These are phyloP conservation scores for Prietella phreatophila DNA, from an alignment of 2,113 vertebrate species.

Conservation along the genomic window DNA sequence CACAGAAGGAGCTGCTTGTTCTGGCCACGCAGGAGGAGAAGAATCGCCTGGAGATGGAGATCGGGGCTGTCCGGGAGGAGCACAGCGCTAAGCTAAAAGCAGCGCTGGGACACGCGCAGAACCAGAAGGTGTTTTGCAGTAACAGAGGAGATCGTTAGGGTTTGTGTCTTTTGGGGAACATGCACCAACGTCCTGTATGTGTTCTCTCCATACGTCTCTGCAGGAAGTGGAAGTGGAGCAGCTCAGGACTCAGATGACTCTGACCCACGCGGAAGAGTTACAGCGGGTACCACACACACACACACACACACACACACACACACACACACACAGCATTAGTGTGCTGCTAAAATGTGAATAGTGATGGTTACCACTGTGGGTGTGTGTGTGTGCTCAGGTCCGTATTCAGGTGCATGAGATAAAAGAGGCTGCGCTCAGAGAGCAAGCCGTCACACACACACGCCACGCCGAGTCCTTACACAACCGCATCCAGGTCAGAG, in stretches of 20 bases:
- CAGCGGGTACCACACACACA: slow-evolving; percentile 47
- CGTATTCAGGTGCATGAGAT: slow-evolving; percentile 56
- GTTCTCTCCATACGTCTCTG: slow-evolving; percentile 1
- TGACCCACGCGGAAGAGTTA: slow-evolving; percentile 50
- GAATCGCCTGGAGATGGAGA: slow-evolving; percentile 51
- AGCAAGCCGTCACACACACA: slow-evolving; percentile 58
- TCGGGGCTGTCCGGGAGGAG: slow-evolving; percentile 56
- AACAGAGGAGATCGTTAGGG: neutral
- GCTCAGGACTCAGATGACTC: slow-evolving; percentile 50
- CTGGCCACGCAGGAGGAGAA: slow-evolving; percentile 54
- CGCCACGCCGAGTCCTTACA: slow-evolving; percentile 56
- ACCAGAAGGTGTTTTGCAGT: slow-evolving; percentile 49
- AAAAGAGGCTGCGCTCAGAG: slow-evolving; percentile 58
- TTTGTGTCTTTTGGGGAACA: neutral
- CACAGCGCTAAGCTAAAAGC: slow-evolving; percentile 51
- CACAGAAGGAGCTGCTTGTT: slow-evolving; percentile 70
- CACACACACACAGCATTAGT: neutral
- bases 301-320: neutral
- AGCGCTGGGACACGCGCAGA: slow-evolving; percentile 47
- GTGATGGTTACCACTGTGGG: neutral
- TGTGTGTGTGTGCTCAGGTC: slow-evolving; percentile 48
- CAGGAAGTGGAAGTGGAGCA: slow-evolving; percentile 56
- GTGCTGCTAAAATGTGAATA: neutral
- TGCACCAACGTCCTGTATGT: neutral
- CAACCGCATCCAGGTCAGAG: slow-evolving; percentile 62